phyloP scores from a whole-genome alignment of 2,113 vertebrate genomes.

The Neofelis nebulosa region DNA sequence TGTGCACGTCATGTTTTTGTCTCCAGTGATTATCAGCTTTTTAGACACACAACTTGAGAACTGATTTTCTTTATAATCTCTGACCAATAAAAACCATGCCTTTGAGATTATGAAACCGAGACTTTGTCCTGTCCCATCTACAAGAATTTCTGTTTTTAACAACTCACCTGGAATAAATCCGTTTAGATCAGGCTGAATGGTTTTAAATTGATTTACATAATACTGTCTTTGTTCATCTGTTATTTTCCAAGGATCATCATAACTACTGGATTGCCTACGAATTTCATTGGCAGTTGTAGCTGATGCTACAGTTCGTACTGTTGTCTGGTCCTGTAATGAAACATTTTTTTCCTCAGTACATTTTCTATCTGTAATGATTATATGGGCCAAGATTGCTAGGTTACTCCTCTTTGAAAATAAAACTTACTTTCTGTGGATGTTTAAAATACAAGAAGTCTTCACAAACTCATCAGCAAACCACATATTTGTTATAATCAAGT shows the following conservation, averaged over 20 bases:
- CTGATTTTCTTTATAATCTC: constrained; percentile 28
- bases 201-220: constrained; percentile 99
- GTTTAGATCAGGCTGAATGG: constrained; percentile 97
- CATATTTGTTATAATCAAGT: constrained; percentile 47
- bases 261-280: constrained; percentile 97
- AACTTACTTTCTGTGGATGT: constrained; percentile 71
- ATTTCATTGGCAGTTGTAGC: constrained; percentile 95
- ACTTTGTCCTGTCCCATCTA: constrained; percentile 47
- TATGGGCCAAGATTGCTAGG: constrained; percentile 72
- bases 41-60: constrained; percentile 55
- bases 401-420: constrained; percentile 81
- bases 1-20: background rate
- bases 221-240: constrained; percentile 99
- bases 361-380: constrained; percentile 80
- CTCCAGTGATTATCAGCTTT: constrained; percentile 46
- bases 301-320: constrained; percentile 94
- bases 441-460: constrained; percentile 71
- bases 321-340: constrained; percentile 93
- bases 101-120: constrained; percentile 66
- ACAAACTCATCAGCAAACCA: constrained; percentile 71
- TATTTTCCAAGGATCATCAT: constrained; percentile 99
- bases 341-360: constrained; percentile 87
- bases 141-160: constrained; percentile 75
- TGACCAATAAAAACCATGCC: background rate
- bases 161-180: constrained; percentile 98